A percentile compares a stretch with the other conserved stretches of the same genome.
Conservation (phyloP, 2,797 vertebrate species). For the Rhincodon typus region DNA sequence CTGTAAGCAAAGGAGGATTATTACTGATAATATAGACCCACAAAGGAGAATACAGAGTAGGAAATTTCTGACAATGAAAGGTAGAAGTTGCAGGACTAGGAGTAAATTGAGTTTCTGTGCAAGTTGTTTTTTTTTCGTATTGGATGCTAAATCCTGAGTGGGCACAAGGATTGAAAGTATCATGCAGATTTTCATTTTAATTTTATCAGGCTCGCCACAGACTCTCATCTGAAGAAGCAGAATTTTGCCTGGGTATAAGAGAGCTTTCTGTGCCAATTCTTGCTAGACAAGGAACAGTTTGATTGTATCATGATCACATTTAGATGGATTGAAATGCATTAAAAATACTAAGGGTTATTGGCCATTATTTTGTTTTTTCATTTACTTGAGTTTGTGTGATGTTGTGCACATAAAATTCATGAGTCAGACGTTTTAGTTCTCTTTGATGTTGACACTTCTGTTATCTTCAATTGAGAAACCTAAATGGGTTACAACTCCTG, state of each 20-base stretch:
- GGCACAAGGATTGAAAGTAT: constrained; percentile 5
- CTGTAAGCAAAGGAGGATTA: neutral
- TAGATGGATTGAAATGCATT: neutral
- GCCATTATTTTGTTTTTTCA: neutral
- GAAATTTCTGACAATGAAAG: neutral
- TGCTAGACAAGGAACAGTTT: neutral
- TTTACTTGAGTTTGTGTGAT: constrained; percentile 11
- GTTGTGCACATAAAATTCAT: neutral
- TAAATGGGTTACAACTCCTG: neutral
- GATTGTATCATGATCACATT: constrained; percentile 2
- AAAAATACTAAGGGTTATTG: neutral
- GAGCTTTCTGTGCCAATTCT: neutral
- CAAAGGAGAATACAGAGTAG: neutral
- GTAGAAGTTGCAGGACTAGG: too few species aligned
- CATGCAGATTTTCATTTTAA: neutral
- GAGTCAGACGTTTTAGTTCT: neutral
- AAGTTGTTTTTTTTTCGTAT: neutral
- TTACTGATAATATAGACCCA: neutral
- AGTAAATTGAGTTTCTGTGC: neutral
- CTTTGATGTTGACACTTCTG: neutral
- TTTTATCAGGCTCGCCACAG: neutral
- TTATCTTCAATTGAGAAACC: constrained; percentile 2
- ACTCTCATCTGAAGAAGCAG: neutral
- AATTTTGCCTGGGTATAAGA: neutral
- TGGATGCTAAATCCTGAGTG: neutral